A percentile compares a stretch with the other conserved stretches of the same genome.
Evolutionary conservation across 2,888 invertebrate genomes (phyloP).

Genomic region (Tipula lateralis): DNA sequence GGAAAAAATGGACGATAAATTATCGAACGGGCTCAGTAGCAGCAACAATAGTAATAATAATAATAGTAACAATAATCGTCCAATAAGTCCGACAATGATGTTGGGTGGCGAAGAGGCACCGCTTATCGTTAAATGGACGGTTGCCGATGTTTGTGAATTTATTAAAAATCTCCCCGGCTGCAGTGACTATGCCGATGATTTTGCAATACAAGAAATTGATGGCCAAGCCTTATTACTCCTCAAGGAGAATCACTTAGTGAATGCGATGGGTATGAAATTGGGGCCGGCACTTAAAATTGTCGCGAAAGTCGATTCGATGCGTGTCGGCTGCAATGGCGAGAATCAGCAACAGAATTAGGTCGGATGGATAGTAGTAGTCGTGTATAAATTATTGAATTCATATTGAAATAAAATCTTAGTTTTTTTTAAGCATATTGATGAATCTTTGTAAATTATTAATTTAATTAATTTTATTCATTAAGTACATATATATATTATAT

Average conservation of each 20-base stretch:
- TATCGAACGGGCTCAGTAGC: not conserved
- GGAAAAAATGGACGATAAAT: slow-evolving; percentile 27
- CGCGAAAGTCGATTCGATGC: slow-evolving; percentile 79
- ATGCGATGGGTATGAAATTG: slow-evolving; percentile 90
- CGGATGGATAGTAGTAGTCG: not conserved
- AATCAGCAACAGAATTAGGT: not conserved
- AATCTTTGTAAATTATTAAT: slow-evolving; percentile 14
- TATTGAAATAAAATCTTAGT: slow-evolving; percentile 8
- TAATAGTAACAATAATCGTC: not conserved
- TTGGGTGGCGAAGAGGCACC: slow-evolving; percentile 39
- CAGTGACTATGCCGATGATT: slow-evolving; percentile 89
- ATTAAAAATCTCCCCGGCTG: slow-evolving; percentile 86
- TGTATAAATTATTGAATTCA: not conserved
- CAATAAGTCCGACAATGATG: not conserved
- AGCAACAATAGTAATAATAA: slow-evolving; percentile 2
- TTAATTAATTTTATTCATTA: not conserved
- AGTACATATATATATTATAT: no score
- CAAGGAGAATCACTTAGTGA: slow-evolving; percentile 90
- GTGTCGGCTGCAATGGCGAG: not conserved
- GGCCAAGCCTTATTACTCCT: slow-evolving; percentile 89
- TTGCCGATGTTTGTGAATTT: slow-evolving; percentile 83
- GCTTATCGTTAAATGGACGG: slow-evolving; percentile 54
- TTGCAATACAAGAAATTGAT: slow-evolving; percentile 91
- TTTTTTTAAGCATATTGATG: not conserved
- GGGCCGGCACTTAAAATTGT: slow-evolving; percentile 95